Conservation (phyloP, 2,797 vertebrate genomes). For the Pipistrellus pygmaeus region DNA sequence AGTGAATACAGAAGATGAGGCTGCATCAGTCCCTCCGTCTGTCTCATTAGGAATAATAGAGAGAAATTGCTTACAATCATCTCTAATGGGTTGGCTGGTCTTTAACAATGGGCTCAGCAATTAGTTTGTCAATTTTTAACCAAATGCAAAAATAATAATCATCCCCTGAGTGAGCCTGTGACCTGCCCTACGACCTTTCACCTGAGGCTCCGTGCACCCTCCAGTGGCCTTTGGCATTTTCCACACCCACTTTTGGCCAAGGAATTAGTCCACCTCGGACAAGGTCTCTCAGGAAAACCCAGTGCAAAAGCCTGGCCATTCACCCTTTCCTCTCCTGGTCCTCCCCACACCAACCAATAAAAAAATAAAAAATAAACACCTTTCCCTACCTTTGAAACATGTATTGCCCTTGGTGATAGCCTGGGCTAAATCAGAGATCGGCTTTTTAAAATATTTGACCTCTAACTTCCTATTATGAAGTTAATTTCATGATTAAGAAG, state of each 20-base stretch:
- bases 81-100: conserved; percentile 55
- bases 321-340: neutral
- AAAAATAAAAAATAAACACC: too few relatives aligned
- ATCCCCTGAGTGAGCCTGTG: conserved; percentile 30
- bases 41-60: conserved; percentile 74
- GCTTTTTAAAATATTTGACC: conserved; percentile 22
- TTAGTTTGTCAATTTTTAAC: conserved; percentile 78
- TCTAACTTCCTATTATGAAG: neutral
- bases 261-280: neutral
- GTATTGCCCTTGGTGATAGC: neutral
- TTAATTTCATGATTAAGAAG: neutral
- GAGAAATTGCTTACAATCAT: conserved; percentile 75
- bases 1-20: conserved; percentile 63
- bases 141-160: conserved; percentile 72
- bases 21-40: neutral
- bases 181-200: conserved; percentile 27
- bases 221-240: neutral
- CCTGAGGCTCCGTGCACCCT: neutral
- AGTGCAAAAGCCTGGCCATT: neutral
- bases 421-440: neutral
- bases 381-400: neutral
- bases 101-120: conserved; percentile 67
- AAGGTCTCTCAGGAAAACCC: conserved; percentile 7
- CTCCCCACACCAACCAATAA: neutral
- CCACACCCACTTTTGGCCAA: neutral